Base-by-base conservation (phyloP, 1,140 invertebrate species). In the Tetramorium simillimum region DNA sequence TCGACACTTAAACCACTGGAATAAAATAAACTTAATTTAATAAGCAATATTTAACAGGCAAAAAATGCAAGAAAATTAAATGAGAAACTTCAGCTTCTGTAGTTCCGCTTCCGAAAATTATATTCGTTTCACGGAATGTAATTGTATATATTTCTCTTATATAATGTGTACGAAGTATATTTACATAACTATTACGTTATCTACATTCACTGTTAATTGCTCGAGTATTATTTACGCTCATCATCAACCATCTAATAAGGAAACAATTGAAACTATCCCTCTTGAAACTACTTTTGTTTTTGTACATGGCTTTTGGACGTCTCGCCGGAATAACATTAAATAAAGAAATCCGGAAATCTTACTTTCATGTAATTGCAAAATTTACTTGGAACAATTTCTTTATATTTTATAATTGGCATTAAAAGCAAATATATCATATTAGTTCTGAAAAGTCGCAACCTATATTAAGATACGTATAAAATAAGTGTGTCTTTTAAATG, bases 181-280 rank as follows among this genome's bases (percentile, higher is more conserved):
- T 67, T 67, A 67, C 63, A 67, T 67, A 67, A 43, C 37, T n/a
- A 40, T 67, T 37, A 37, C 62, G 9, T 65, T 65, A 43, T 40
- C 10, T 6, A 12, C 7, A 14, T 67, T 67, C 37, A n/a, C 37
- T 40, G 10, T 67, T 67, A 67, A 67, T 67, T 67, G 37, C 63
- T 43, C n/a, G 14, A 43, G n/a, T 3, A 67, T 67, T 40, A 67
- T 43, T 67, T 67, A 43, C 10, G 37, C 37, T 43, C n/a, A 43
- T 62, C 24, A 33, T 21, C n/a, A 67, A 67, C 0, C n/a, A 5
- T 21, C 37, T n/a, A 67, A 43, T 43, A 67, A n/a, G 33, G 28
- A 67, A 21, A 65, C n/a, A 10, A 65, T 65, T 65, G 18, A 65
- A 10, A 43, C n/a, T 67, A 21, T 67, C 37, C 1, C n/a, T 67